Evolutionary conservation across 2,113 vertebrate species (phyloP), one percentile per base, ranked within the genome.

Genomic region (Prietella phreatophila): DNA sequence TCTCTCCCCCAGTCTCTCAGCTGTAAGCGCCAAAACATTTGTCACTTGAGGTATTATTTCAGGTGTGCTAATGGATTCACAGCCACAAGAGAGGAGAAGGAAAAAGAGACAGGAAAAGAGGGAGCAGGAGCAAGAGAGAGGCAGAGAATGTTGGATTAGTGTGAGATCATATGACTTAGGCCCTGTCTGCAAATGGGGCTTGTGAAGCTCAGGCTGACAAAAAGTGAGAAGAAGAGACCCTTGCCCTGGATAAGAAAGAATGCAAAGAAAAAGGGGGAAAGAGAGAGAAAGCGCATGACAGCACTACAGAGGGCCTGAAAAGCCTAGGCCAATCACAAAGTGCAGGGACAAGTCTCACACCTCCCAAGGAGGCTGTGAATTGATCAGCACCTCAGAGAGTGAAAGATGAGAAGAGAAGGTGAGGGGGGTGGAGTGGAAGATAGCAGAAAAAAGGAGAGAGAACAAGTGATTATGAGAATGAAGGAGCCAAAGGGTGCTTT

Each of bases 51-150:
- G 92, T 96, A 94, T 94, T 96, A 94, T 96, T 96, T 94, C 96
- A 96, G 96, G 95, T 96, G 96, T 91, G 94, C 92, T 94, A 92
- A 95, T 94, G 94, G 95, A 91, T 94, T 94, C 87, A 83, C 92
- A 93, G 91, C 93, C 91, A 93, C 92, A 92, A 92, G 89, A 91
- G 86, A 88, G 86, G 67, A 88, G 47, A 36, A 75, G 75, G 61
- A 36, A 60, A 85, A 88, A 75, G 85, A 85, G 67, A 86, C 84
- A 85, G 86, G 86, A 42, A 47, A 78, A 86, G 84, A 78, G 36
- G 73, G 15, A 85, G 22, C 87, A 82, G 91, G 92, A 88, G 89
- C 89, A 50, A 89, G 75, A 89, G 87, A 76, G 87, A 84, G 53
- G 19, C 83, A 87, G 83, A 81, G 47, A 83, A 9, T 87, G n/a